Evolutionary conservation across 2,888 invertebrate genomes (phyloP).

Genomic region (Antheraea yamamai): DNA sequence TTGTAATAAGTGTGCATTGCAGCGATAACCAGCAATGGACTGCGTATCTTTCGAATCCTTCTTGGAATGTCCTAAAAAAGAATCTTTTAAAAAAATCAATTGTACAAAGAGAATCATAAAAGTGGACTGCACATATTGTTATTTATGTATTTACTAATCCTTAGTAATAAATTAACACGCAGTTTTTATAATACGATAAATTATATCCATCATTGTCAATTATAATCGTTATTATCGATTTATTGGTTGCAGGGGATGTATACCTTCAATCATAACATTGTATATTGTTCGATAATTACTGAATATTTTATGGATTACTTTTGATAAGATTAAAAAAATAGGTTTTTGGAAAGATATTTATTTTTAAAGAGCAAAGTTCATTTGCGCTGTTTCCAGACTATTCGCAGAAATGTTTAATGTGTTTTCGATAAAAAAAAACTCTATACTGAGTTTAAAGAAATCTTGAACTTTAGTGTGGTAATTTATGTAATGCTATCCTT

Average conservation of each 20-base stretch:
- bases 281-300: neutral
- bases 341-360: neutral
- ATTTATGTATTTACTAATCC: neutral
- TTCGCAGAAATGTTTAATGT: too few relatives aligned
- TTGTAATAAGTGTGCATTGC: too few relatives aligned
- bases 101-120: neutral
- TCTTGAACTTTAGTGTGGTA: too few relatives aligned
- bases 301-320: neutral
- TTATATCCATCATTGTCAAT: conserved; percentile 11
- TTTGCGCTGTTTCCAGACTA: too few relatives aligned
- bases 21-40: too few relatives aligned
- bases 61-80: too few relatives aligned
- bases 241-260: neutral
- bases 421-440: too few relatives aligned
- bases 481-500: too few relatives aligned
- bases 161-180: neutral
- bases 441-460: too few relatives aligned
- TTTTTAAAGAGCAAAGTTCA: neutral
- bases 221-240: neutral
- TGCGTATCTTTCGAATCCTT: too few relatives aligned
- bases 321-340: neutral
- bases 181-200: neutral
- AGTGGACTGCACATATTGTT: neutral
- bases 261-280: neutral
- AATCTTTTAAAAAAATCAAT: too few relatives aligned